A percentile compares a stretch with the other conserved stretches of the same genome.
phyloP scores from a whole-genome alignment of 2,888 invertebrate genomes.

The Chymomyza fuscimana region DNA sequence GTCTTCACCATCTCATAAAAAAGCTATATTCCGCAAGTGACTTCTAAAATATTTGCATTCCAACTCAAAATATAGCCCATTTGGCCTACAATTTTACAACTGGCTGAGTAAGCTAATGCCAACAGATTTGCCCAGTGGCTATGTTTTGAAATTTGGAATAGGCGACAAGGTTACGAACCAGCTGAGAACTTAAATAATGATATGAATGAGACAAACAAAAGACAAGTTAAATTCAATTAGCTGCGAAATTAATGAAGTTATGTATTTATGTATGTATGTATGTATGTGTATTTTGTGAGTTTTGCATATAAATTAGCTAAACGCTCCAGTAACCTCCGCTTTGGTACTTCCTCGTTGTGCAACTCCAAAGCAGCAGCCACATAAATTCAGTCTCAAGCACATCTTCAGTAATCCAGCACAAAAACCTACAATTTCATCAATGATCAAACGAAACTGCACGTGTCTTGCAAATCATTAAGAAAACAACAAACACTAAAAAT shows the following conservation, averaged over 20 bases:
- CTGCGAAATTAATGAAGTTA: constrained; percentile 68
- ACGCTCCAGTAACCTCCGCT: constrained; percentile 72
- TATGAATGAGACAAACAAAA: constrained; percentile 9
- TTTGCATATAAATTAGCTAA: constrained; percentile 42
- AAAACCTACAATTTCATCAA: constrained; percentile 22
- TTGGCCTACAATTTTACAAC: constrained; percentile 1
- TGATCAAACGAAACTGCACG: constrained; percentile 18
- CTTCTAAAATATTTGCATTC: neutral
- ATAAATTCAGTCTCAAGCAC: neutral
- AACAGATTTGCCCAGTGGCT: neutral
- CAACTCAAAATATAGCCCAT: neutral
- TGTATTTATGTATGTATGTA: no score
- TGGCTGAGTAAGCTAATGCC: neutral
- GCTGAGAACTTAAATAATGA: constrained; percentile 23
- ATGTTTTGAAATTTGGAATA: constrained; percentile 12
- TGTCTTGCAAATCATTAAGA: constrained; percentile 64
- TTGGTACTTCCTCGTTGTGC: constrained; percentile 58
- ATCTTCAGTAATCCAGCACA: neutral
- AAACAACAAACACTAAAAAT: constrained; percentile 24
- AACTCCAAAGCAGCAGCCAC: neutral
- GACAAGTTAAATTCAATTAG: constrained; percentile 55
- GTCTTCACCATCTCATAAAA: no score
- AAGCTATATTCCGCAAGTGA: no score
- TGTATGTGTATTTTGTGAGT: neutral
- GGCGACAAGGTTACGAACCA: constrained; percentile 47